Percentiles rank a stretch among this genome's conserved stretches.
Evolutionary conservation across 2,888 invertebrate species (phyloP).

Genomic region (Marronus borbonicus): DNA sequence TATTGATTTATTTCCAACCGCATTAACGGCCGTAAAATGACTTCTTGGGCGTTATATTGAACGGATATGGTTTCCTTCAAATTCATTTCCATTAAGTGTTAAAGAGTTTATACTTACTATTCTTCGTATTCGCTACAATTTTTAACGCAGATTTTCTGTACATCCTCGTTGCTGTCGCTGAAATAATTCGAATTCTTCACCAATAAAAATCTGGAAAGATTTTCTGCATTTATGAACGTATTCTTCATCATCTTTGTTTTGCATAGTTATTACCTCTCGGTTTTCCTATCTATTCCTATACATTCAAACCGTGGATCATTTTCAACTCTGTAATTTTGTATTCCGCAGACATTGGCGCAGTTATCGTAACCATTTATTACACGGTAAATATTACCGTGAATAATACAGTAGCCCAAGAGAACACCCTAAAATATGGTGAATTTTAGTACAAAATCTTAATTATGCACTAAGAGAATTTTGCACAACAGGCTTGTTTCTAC

Average conservation of each 20-base stretch:
- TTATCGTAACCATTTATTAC: slow-evolving; percentile 77
- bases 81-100: not conserved
- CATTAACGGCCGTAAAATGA: not conserved
- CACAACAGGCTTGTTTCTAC: too few relatives aligned
- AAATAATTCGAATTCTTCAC: slow-evolving; percentile 58
- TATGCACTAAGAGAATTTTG: too few relatives aligned
- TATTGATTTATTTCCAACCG: slow-evolving; percentile 30
- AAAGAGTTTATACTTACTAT: slow-evolving; percentile 60
- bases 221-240: not conserved
- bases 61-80: not conserved
- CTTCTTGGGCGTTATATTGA: not conserved
- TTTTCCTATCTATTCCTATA: slow-evolving; percentile 69
- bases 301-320: slow-evolving; percentile 66
- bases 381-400: slow-evolving; percentile 74
- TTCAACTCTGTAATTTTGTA: slow-evolving; percentile 65
- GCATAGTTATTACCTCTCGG: slow-evolving; percentile 63
- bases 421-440: slow-evolving; percentile 58
- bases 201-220: slow-evolving; percentile 51
- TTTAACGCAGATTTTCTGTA: slow-evolving; percentile 64
- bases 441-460: too few relatives aligned
- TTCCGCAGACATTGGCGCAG: slow-evolving; percentile 78
- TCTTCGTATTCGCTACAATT: slow-evolving; percentile 64
- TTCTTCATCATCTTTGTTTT: not conserved
- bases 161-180: slow-evolving; percentile 55
- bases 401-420: slow-evolving; percentile 67